Evolutionary conservation across 1,140 invertebrate genomes (phyloP), one percentile per base, ranked within the genome.

Genomic region (Cydia fagiglandana): DNA sequence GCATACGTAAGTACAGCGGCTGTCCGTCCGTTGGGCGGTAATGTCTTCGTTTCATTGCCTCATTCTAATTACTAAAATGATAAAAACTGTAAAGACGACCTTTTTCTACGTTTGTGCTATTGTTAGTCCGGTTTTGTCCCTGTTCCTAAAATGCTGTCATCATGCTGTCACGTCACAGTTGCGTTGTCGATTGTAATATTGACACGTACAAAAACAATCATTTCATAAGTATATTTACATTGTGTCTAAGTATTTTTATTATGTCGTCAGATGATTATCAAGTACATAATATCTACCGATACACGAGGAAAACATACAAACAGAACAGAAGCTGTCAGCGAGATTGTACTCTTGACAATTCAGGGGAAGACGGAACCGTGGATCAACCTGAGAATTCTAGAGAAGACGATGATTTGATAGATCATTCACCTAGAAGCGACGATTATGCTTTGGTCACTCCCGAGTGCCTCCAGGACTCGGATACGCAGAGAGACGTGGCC

Each of bases 391-490:
- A 74, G 20, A 24, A 53, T 64, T 61, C 56, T 61, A 61, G 20
- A 61, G 56, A 61, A 61, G 20, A 24, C 20, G 3, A 78, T 5
- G 79, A 82, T 17, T 66, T 78, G 5, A 20, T 76, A 10, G 85
- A 87, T 28, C 68, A 50, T 4, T 84, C 84, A 2, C 88, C 86
- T 2, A 83, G 80, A 77, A 84, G 79, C 77, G 79, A 83, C 20
- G 76, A 47, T 5, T 76, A 80, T 30, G 73, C 77, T 1, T 73
- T 76, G 10, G 83, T 79, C 45, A 70, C 77, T 30, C 78, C 86
- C 24, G 80, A 83, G 1, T 91, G 89, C 41, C 91, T 84, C 73
- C 91, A 88, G 41, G 87, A 88, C 15, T 53, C 84, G n/a, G 89
- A 91, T 20, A 78, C 84, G 2, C 86, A 91, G 24, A 81, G 74